These are phyloP conservation scores for Mya arenaria DNA, from an alignment of 1,140 invertebrate species.

Conservation along the genomic window DNA sequence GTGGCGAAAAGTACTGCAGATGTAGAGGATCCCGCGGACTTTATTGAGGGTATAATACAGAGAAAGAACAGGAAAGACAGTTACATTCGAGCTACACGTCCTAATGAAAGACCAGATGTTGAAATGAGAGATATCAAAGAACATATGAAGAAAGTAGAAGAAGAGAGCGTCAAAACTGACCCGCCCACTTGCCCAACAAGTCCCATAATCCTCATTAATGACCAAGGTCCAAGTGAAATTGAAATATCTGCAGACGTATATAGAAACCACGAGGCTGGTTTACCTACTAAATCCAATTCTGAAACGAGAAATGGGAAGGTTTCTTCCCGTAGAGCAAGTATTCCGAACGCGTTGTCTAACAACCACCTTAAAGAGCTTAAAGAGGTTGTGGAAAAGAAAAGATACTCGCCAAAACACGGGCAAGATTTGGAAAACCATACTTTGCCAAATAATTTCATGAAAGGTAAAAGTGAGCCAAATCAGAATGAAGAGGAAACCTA, in stretches of 20 bases:
- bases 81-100: slow-evolving; percentile 71
- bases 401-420: slow-evolving; percentile 37
- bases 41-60: slow-evolving; percentile 75
- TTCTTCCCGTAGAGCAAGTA: background rate
- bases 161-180: slow-evolving; percentile 1
- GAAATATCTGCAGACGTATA: no score
- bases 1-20: slow-evolving; percentile 70
- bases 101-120: slow-evolving; percentile 37
- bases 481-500: slow-evolving; percentile 27
- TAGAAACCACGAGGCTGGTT: slow-evolving; percentile 7
- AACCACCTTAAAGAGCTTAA: slow-evolving; percentile 67
- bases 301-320: background rate
- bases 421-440: background rate
- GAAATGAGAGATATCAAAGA: slow-evolving; percentile 25
- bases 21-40: slow-evolving; percentile 68
- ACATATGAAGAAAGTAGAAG: slow-evolving; percentile 25
- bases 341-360: slow-evolving; percentile 9
- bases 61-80: slow-evolving; percentile 75
- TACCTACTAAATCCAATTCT: slow-evolving; percentile 8
- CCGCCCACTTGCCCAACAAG: slow-evolving; percentile 2
- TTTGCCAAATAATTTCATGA: slow-evolving; percentile 11
- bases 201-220: slow-evolving; percentile 31
- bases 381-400: slow-evolving; percentile 55
- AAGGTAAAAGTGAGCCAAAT: background rate
- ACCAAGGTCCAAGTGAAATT: slow-evolving; percentile 5